Percentiles rank a stretch among this genome's conserved stretches.
Evolutionary conservation across 23 tunicate species (phyloP).

Genomic region (Clavelina lepadiformis): DNA sequence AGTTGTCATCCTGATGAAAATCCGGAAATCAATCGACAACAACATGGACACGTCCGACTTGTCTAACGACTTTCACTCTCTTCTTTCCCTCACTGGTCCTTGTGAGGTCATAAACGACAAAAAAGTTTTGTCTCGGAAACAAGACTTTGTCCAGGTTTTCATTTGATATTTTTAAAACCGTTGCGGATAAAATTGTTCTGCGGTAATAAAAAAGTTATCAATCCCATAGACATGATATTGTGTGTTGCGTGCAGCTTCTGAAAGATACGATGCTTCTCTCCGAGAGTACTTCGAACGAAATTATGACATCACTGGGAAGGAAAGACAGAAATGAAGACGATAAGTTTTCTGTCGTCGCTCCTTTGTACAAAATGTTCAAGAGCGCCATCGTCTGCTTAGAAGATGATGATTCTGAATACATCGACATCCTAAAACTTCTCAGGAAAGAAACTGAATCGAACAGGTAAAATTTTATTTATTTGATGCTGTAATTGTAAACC

Average conservation of each 20-base stretch:
- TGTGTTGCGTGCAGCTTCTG: conserved; percentile 45
- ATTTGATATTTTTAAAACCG: no score
- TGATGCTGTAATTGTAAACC: no score
- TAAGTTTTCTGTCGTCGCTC: background rate
- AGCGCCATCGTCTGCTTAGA: conserved; percentile 33
- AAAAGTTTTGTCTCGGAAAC: conserved; percentile 37
- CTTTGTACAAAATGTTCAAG: conserved; percentile 41
- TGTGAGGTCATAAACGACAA: conserved; percentile 12
- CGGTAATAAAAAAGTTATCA: no score
- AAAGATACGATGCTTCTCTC: conserved; percentile 32
- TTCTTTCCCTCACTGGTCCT: background rate
- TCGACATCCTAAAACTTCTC: conserved; percentile 18
- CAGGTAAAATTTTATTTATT: conserved; percentile 5
- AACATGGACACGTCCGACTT: conserved; percentile 10
- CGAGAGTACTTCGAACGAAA: conserved; percentile 9
- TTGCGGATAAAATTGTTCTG: no score
- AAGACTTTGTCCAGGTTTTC: conserved; percentile 56
- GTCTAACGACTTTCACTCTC: conserved; percentile 30
- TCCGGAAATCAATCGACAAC: conserved; percentile 27
- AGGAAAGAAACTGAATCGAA: background rate
- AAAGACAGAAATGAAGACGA: background rate
- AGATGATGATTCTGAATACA: conserved; percentile 14
- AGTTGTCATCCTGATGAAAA: conserved; percentile 40
- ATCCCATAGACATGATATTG: no score
- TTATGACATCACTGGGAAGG: background rate